Percentiles rank a stretch among this genome's conserved stretches.
These are phyloP conservation scores for Torymus tubicola DNA, from an alignment of 2,888 invertebrate genomes.

Conservation along the genomic window DNA sequence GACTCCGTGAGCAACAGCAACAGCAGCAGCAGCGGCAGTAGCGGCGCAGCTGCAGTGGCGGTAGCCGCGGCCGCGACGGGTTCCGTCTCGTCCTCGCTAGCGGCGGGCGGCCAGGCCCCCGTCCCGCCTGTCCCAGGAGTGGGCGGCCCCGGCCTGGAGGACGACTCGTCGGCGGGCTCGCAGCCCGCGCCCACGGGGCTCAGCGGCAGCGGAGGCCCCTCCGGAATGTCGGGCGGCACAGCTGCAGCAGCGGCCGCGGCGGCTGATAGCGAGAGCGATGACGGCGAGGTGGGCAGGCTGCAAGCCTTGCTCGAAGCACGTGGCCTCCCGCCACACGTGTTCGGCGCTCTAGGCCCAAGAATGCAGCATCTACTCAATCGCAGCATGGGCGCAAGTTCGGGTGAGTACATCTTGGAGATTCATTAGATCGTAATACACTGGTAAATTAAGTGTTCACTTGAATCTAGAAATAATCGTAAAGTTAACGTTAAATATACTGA, in stretches of 20 bases:
- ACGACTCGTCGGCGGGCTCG: conserved; percentile 6
- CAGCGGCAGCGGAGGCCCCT: conserved; percentile 71
- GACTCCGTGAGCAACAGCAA: conserved; percentile 71
- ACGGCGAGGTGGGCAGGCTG: conserved; percentile 95
- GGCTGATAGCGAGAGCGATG: conserved; percentile 88
- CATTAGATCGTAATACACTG: no score
- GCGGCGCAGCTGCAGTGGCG: conserved; percentile 63
- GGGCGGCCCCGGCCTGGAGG: conserved; percentile 2
- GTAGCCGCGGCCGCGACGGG: conserved; percentile 62
- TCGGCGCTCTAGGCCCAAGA: conserved; percentile 95
- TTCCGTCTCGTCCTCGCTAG: conserved; percentile 13
- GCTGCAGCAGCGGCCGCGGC: conserved; percentile 77
- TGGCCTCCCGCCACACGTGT: conserved; percentile 96
- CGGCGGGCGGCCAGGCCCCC: conserved; percentile 10
- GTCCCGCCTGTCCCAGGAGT: neutral
- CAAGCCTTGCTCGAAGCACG: conserved; percentile 96
- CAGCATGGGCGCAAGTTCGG: conserved; percentile 92
- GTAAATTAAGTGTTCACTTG: no score
- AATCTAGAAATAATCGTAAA: no score
- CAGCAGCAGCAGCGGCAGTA: conserved; percentile 66
- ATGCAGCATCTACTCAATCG: conserved; percentile 97
- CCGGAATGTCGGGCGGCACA: conserved; percentile 73
- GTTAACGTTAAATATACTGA: no score
- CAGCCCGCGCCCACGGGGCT: conserved; percentile 22
- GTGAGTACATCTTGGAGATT: conserved; percentile 74